These are phyloP conservation scores for Ischnura elegans DNA, from an alignment of 2,888 invertebrate species.

Conservation along the genomic window DNA sequence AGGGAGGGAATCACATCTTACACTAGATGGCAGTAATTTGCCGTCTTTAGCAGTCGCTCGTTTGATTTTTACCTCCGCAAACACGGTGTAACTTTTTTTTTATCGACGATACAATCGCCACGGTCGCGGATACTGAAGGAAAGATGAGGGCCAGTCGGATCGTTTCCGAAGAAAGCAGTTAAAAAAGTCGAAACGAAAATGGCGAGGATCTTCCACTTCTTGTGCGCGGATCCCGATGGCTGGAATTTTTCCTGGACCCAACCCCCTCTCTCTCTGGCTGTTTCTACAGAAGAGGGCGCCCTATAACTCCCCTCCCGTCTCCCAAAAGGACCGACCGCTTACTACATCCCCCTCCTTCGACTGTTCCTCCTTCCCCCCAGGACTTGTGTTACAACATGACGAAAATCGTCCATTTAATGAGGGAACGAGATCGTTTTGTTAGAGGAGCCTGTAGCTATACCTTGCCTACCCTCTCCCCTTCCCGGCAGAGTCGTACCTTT, in stretches of 20 bases:
- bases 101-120: slow-evolving; percentile 37
- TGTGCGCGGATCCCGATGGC: not conserved
- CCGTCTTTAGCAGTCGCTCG: not conserved
- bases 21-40: not conserved
- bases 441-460: not conserved
- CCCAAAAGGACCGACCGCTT: not conserved
- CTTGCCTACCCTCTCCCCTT: not conserved
- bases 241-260: not conserved
- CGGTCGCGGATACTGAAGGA: not conserved
- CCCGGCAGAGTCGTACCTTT: too few species aligned
- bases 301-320: not conserved
- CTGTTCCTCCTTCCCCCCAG: not conserved
- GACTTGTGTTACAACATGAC: slow-evolving; percentile 57
- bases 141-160: not conserved
- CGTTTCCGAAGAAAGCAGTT: slow-evolving; percentile 22
- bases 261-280: not conserved
- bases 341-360: not conserved
- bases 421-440: slow-evolving; percentile 65
- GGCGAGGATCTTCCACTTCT: slow-evolving; percentile 15
- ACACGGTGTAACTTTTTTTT: slow-evolving; percentile 46
- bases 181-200: slow-evolving; percentile 12
- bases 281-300: not conserved
- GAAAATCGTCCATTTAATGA: slow-evolving; percentile 64
- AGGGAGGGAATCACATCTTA: not conserved
- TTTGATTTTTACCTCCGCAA: slow-evolving; percentile 27